A percentile compares a stretch with the other conserved stretches of the same genome.
These are phyloP conservation scores for Ophioninae sp. DNA, from an alignment of 2,888 invertebrate species.

Conservation along the genomic window DNA sequence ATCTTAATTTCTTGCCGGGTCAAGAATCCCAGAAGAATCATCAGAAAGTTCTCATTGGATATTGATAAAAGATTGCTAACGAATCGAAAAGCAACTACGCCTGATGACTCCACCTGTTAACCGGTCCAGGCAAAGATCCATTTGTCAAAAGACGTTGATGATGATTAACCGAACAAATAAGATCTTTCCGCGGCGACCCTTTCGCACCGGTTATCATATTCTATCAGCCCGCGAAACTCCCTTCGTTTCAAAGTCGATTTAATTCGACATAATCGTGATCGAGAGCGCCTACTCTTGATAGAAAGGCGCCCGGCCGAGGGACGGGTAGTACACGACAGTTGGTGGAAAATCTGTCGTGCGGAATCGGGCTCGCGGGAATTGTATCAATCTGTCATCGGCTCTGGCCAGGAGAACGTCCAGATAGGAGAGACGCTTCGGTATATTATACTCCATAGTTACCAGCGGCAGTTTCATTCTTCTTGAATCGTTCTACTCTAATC, in stretches of 20 bases:
- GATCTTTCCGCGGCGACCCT: conserved; percentile 18
- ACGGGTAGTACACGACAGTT: conserved; percentile 74
- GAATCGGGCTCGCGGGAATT: conserved; percentile 77
- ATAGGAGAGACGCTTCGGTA: conserved; percentile 37
- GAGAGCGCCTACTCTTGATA: conserved; percentile 15
- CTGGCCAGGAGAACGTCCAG: conserved; percentile 57
- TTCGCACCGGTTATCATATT: conserved; percentile 34
- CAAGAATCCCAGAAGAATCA: not conserved
- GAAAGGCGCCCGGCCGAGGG: conserved; percentile 17
- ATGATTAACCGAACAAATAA: conserved; percentile 20
- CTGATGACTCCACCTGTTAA: conserved; percentile 30
- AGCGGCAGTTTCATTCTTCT: conserved; percentile 59
- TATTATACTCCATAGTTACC: conserved; percentile 34
- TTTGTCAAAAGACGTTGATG: conserved; percentile 1
- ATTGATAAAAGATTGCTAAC: not conserved
- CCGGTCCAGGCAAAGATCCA: not conserved
- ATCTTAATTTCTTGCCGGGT: not conserved
- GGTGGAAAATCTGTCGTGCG: conserved; percentile 79
- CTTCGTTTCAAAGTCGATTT: conserved; percentile 63
- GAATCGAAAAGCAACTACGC: not conserved
- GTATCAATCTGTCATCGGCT: conserved; percentile 80
- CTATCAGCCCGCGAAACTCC: conserved; percentile 17
- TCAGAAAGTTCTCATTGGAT: too few relatives aligned
- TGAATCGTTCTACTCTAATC: conserved; percentile 71
- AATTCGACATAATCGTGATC: conserved; percentile 74